These are phyloP conservation scores for Drosophila mimica DNA, from an alignment of 2,888 invertebrate species.

Conservation along the genomic window DNA sequence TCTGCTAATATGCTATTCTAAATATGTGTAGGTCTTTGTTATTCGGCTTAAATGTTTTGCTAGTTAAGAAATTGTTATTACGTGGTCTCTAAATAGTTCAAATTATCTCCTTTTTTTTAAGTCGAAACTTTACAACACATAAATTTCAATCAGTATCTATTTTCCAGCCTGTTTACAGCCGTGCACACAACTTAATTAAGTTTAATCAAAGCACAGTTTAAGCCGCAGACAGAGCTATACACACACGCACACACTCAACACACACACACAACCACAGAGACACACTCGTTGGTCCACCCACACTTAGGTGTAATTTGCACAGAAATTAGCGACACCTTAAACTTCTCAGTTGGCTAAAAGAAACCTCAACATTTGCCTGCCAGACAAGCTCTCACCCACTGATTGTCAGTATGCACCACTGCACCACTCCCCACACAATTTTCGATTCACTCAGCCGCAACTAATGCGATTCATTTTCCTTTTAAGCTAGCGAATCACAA, in stretches of 20 bases:
- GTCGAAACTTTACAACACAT: background rate
- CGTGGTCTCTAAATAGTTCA: background rate
- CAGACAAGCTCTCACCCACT: slow-evolving; percentile 41
- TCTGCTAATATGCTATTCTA: background rate
- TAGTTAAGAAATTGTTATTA: background rate
- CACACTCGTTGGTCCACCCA: slow-evolving; percentile 24
- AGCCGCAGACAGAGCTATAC: slow-evolving; percentile 53
- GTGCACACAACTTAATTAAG: slow-evolving; percentile 60
- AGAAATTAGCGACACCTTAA: slow-evolving; percentile 68
- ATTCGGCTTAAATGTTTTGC: slow-evolving; percentile 1
- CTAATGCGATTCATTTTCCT: slow-evolving; percentile 73
- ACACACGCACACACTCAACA: slow-evolving; percentile 21
- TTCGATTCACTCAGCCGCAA: slow-evolving; percentile 57
- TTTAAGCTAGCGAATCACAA: slow-evolving; percentile 63
- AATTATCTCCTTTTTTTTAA: background rate
- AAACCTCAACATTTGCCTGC: slow-evolving; percentile 46
- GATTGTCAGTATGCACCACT: slow-evolving; percentile 9
- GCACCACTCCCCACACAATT: slow-evolving; percentile 5
- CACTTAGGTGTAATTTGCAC: slow-evolving; percentile 51
- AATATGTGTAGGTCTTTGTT: background rate
- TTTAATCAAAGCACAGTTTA: slow-evolving; percentile 47
- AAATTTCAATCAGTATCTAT: background rate
- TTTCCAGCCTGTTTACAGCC: background rate
- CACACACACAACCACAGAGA: background rate
- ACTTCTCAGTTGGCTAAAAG: slow-evolving; percentile 31